Evolutionary conservation across 2,113 vertebrate species (phyloP).

Genomic region (Uropsilus gracilis): DNA sequence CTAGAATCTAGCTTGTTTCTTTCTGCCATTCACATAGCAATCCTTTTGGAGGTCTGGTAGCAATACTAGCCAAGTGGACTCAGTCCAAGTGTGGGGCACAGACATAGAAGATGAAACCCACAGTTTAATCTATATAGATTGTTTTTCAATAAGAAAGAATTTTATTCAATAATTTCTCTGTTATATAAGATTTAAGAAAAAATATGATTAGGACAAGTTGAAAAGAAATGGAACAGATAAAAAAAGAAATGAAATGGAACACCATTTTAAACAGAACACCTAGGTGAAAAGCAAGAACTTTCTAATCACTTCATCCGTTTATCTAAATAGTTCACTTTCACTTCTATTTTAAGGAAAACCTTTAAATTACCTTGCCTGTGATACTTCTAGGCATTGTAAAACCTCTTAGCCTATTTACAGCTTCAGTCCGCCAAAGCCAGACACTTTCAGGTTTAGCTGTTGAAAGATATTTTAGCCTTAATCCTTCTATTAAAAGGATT

Average conservation of each 20-base stretch:
- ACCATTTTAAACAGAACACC: too few relatives aligned
- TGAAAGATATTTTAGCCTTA: too few relatives aligned
- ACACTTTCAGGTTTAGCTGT: background rate
- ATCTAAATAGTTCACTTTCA: background rate
- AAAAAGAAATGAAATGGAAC: too few relatives aligned
- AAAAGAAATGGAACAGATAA: too few relatives aligned
- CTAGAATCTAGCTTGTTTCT: background rate
- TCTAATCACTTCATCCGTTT: background rate
- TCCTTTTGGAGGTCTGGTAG: background rate
- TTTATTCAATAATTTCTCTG: background rate
- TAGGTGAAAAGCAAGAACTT: conserved; percentile 2
- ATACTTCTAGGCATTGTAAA: background rate
- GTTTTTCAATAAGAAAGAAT: conserved; percentile 6
- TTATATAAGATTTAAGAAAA: background rate
- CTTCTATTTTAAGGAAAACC: conserved; percentile 7
- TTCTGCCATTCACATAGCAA: background rate
- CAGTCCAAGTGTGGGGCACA: background rate
- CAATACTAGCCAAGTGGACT: background rate
- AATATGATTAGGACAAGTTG: background rate
- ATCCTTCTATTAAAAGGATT: too few relatives aligned
- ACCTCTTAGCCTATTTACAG: background rate
- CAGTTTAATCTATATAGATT: background rate
- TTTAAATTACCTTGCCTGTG: background rate
- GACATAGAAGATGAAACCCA: background rate
- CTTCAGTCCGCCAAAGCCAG: background rate